A percentile compares a stretch with the other conserved stretches of the same genome.
These are phyloP conservation scores for Vannuccia rotundouncinata DNA, from an alignment of 2,888 invertebrate genomes.

Conservation along the genomic window DNA sequence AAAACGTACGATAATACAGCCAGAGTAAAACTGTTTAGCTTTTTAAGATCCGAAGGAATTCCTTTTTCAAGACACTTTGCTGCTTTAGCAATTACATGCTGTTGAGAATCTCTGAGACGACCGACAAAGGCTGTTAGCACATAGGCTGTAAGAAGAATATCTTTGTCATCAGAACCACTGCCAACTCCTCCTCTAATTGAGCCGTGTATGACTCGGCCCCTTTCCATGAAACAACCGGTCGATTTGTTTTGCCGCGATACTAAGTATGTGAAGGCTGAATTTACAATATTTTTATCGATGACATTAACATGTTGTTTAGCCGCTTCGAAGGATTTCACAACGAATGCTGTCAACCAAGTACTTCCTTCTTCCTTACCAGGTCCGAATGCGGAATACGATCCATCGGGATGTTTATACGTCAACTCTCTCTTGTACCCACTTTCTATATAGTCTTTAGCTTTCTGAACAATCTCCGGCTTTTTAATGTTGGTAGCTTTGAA, in stretches of 20 bases:
- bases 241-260: constrained; percentile 63
- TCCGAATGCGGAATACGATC: constrained; percentile 8
- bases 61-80: constrained; percentile 36
- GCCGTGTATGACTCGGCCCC: constrained; percentile 64
- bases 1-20: background rate
- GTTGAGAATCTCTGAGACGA: constrained; percentile 59
- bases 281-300: constrained; percentile 65
- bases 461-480: background rate
- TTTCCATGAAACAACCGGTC: constrained; percentile 68
- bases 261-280: constrained; percentile 68
- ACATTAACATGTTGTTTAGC: background rate
- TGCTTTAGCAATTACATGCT: constrained; percentile 46
- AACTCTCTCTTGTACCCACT: background rate
- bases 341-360: background rate
- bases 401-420: background rate
- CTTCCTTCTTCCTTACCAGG: background rate
- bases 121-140: constrained; percentile 60
- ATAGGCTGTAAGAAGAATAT: background rate
- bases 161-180: constrained; percentile 60
- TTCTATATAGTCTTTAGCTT: background rate
- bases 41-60: background rate
- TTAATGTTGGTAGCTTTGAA: background rate
- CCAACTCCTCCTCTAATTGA: constrained; percentile 63
- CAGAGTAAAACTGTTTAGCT: constrained; percentile 11
- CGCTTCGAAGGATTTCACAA: background rate